Conservation (phyloP, 2,113 vertebrate genomes). For the human region DNA sequence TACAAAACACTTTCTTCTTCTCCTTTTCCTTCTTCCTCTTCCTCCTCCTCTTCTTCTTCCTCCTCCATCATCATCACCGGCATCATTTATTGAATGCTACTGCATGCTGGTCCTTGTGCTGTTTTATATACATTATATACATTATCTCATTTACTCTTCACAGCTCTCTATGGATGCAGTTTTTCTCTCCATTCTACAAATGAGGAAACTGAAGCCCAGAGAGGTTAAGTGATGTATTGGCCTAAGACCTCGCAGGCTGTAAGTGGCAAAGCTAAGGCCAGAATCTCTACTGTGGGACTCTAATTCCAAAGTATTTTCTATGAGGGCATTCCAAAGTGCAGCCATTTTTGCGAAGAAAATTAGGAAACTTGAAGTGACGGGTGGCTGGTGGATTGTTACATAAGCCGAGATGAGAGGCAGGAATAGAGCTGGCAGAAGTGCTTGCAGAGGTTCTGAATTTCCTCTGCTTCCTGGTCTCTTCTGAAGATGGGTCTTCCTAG, state of each 20-base stretch:
- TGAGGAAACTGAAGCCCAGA: background rate
- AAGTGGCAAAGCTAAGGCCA: too few species aligned
- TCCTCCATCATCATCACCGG: fast-evolving
- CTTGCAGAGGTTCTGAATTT: background rate
- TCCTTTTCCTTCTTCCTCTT: background rate
- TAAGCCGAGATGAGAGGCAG: background rate
- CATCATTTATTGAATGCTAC: background rate
- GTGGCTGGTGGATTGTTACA: fast-evolving
- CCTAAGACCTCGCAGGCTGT: background rate
- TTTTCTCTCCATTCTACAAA: background rate
- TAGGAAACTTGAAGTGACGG: background rate
- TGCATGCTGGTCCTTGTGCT: background rate
- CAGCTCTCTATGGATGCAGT: background rate
- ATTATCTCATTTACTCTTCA: background rate
- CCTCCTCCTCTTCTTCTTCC: background rate
- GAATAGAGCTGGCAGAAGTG: background rate
- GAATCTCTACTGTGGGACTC: background rate
- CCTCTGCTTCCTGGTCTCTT: background rate
- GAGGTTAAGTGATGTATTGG: background rate
- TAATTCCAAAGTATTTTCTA: background rate
- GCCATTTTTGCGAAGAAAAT: background rate
- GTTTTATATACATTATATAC: background rate
- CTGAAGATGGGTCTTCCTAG: background rate
- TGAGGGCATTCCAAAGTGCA: background rate
- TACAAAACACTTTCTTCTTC: background rate